A percentile compares a stretch with the other conserved stretches of the same genome.
Conservation (phyloP, 1,140 invertebrate species). For the Drosophila kurseongensis region DNA sequence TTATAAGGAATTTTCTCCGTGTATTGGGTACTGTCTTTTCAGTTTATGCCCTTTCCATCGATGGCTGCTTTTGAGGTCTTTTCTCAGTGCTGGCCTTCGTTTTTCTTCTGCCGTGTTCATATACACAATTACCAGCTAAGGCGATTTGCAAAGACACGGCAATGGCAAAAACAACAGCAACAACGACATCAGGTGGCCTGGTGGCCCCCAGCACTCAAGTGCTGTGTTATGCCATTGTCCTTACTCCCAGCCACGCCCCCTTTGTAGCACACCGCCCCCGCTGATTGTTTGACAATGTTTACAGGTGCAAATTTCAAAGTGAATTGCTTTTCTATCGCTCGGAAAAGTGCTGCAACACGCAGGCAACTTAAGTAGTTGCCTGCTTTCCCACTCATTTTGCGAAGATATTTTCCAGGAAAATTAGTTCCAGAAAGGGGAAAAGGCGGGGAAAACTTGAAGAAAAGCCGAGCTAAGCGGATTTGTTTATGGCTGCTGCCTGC, state of each 20-base stretch:
- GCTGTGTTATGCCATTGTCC: conserved; percentile 71
- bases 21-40: conserved; percentile 26
- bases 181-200: conserved; percentile 58
- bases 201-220: conserved; percentile 64
- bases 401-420: conserved; percentile 51
- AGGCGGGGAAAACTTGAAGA: conserved; percentile 25
- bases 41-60: conserved; percentile 14
- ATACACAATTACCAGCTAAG: conserved; percentile 82
- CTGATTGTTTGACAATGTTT: conserved; percentile 77
- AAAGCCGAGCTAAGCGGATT: conserved; percentile 81
- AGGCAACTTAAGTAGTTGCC: conserved; percentile 57
- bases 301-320: conserved; percentile 83
- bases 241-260: conserved; percentile 26
- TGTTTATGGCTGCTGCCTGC: conserved; percentile 64
- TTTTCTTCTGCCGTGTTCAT: conserved; percentile 62
- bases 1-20: conserved; percentile 2
- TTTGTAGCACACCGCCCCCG: conserved; percentile 6
- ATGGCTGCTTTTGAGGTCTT: conserved; percentile 26
- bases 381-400: conserved; percentile 7
- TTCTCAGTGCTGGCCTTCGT: conserved; percentile 14
- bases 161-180: conserved; percentile 39
- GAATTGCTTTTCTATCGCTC: conserved; percentile 81
- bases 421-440: conserved; percentile 49
- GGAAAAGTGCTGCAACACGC: conserved; percentile 80
- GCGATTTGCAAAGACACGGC: conserved; percentile 69